Base-by-base conservation (phyloP, 2,113 vertebrate species). In the Dromiciops gliroides region DNA sequence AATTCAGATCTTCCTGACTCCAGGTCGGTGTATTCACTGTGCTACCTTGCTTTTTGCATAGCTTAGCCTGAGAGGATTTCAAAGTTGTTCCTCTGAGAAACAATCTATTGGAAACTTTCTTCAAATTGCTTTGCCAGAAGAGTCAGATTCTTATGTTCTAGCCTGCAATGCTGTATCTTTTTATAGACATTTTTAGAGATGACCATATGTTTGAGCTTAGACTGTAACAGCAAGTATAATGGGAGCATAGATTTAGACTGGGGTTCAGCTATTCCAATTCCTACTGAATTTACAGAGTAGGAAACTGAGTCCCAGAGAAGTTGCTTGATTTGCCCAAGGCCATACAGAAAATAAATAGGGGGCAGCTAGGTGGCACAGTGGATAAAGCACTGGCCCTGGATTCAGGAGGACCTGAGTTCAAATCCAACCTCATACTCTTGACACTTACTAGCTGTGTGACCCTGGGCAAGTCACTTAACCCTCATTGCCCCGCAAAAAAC, bases 171-270 rank as follows among this genome's bases (percentile, higher is more conserved):
- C 26, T 93, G 90, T 28, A 24, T 26, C 7, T 83, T 94, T 50
- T 94, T 93, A 90, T 50, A 92, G 60, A 47, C 53, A 53, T 91
- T 44, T 53, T 94, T 53, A 19, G 53, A 94, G 89, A 95, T 89
- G 7, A 56, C 91, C 50, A 92, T 94, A 92, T 67, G 95, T 93
- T 94, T 83, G n/a, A 92, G 51, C 47, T 97, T 83, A 89, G 12
- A 89, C 0, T 26, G 90, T 89, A 47, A 49, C n/a, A 47, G n/a
- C n/a, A 44, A 44, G 92, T 94, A 91, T 92, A 93, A 93, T 83
- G 31, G 67, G 37, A 83, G 8, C 37, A 83, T 83, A 83, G n/a
- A 23, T 83, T 83, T 44, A 83, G 67, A 83, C n/a, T 22, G 19
- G 67, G 7, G 16, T 83, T 83, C 67, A 83, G 7, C 67, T 83